phyloP scores from a whole-genome alignment of 1,140 invertebrate species.

The Drosophila erecta region DNA sequence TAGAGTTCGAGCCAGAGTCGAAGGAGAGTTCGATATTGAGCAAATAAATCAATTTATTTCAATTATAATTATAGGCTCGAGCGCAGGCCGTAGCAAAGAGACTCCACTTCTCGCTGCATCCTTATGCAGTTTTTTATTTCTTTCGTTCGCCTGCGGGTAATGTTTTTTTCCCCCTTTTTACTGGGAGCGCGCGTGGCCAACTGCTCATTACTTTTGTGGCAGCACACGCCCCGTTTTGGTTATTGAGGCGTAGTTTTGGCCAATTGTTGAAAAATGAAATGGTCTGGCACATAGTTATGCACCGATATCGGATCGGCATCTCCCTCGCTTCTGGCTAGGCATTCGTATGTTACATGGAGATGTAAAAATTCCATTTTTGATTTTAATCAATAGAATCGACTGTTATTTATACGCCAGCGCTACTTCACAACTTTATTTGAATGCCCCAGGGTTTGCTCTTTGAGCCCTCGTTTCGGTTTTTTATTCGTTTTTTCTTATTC shows the following conservation, averaged over 20 bases:
- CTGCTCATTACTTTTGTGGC: slow-evolving; percentile 79
- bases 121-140: slow-evolving; percentile 15
- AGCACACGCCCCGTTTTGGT: slow-evolving; percentile 59
- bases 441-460: slow-evolving; percentile 42
- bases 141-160: slow-evolving; percentile 32
- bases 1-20: slow-evolving; percentile 48
- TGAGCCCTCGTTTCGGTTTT: slow-evolving; percentile 1
- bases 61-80: slow-evolving; percentile 79
- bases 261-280: slow-evolving; percentile 83
- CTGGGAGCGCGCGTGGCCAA: slow-evolving; percentile 73
- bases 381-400: slow-evolving; percentile 66
- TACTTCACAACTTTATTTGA: slow-evolving; percentile 82
- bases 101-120: slow-evolving; percentile 27
- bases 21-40: slow-evolving; percentile 47
- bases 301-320: slow-evolving; percentile 49
- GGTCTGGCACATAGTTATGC: slow-evolving; percentile 77
- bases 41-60: slow-evolving; percentile 83
- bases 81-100: slow-evolving; percentile 37
- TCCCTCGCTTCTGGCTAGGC: slow-evolving; percentile 58
- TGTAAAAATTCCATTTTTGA: slow-evolving; percentile 62
- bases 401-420: slow-evolving; percentile 76
- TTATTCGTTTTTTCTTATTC: slow-evolving; percentile 2
- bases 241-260: slow-evolving; percentile 74
- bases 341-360: slow-evolving; percentile 28
- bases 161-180: slow-evolving; percentile 18